Evolutionary conservation across 2,113 vertebrate species (phyloP).

Genomic region (Psophia crepitans): DNA sequence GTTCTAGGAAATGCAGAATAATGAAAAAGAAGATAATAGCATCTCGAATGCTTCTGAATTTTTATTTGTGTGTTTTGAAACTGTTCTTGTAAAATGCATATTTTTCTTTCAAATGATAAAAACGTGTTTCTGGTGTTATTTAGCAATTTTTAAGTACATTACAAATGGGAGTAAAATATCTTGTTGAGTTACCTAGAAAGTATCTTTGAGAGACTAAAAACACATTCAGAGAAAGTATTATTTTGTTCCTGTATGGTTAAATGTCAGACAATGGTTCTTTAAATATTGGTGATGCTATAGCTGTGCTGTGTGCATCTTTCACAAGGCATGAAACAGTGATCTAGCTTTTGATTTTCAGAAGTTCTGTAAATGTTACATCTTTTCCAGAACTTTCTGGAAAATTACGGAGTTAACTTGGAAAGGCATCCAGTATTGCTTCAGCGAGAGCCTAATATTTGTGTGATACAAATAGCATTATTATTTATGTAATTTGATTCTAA

Average conservation of each 20-base stretch:
- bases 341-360: not conserved
- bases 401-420: not conserved
- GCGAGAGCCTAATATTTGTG: not conserved
- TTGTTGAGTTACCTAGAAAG: not conserved
- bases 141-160: not conserved
- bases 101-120: not conserved
- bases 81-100: not conserved
- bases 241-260: not conserved
- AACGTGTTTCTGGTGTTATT: not conserved
- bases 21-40: not conserved
- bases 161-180: not conserved
- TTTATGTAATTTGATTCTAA: not conserved
- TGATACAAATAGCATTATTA: not conserved
- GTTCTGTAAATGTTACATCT: fast-evolving
- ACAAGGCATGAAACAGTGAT: not conserved
- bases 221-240: not conserved
- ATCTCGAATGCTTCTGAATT: not conserved
- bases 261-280: not conserved
- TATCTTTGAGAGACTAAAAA: not conserved
- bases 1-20: not conserved
- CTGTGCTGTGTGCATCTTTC: not conserved
- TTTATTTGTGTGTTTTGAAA: not conserved
- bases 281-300: not conserved
- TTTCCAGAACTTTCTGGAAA: not conserved
- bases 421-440: not conserved